Base-by-base conservation (phyloP, 2,888 invertebrate genomes). In the Monoplex corrugatus region DNA sequence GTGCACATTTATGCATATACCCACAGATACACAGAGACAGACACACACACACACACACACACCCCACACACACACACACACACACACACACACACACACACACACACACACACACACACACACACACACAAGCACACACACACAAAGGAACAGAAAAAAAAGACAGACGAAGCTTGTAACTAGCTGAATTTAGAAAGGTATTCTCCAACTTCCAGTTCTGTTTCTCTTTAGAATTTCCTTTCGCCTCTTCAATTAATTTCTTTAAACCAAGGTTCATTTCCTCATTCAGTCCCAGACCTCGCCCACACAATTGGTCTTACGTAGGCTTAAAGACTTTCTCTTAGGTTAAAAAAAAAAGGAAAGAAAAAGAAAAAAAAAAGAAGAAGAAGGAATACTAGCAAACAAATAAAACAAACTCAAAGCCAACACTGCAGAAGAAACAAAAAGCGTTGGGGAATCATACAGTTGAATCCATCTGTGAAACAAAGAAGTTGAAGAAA, bases 21-120 rank as follows among this genome's bases (percentile, higher is more conserved):
- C 10, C 78, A 75, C 78, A 75, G 19, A 75, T 13, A 75, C 28
- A 23, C 78, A 35, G 10, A n/a, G 10, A 75, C 35, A n/a, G 10
- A 75, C 78, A 10, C 28, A 75, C 78, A 32, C 78, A 75, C 35
- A 32, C 78, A 75, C 78, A n/a, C 28, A 32, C 35, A 75, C 35
- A 75, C 28, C n/a, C n/a, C n/a, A 75, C 78, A 83, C 83, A 6
- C 44, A 28, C 44, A 3, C 16, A 44, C 45, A 13, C 57, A 85
- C 85, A 50, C 85, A 44, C 45, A 43, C 44, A 83, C 83, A 43
- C 83, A 83, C 45, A 43, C 83, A 83, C 83, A 43, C 45, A 45
- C 83, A 43, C 44, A 80, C 38, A 80, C 80, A 8, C 80, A 80
- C 40, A 32, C 83, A 80, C n/a, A 44, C 23, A 44, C n/a, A 83